Base-by-base conservation (phyloP, 2,797 vertebrate species). In the Orientallactaga sibirica region DNA sequence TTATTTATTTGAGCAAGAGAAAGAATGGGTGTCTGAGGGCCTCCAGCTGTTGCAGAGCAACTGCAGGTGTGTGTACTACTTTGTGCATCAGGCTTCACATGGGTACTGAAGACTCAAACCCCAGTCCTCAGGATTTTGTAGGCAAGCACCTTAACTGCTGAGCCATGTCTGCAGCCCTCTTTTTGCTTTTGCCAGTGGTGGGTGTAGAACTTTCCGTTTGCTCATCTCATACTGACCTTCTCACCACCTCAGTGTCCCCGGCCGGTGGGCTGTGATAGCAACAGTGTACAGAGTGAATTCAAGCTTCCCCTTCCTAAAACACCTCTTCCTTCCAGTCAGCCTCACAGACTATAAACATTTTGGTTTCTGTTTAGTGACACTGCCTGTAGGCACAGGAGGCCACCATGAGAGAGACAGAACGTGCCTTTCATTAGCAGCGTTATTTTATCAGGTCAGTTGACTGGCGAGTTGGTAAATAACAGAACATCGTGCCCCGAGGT, bases 391-490 rank as follows among this genome's bases (percentile, higher is more conserved):
- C 76, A 68, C 61, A 85, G 82, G 79, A 80, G 22, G 33, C 74
- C 74, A 20, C 64, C 12, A 1, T 0, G 1, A 12, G 12, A 48
- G 20, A 43, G 33, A 37, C 52, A 27, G 74, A 27, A 27, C 55
- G 80, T 3, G 7, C 16, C 58, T 84, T 89, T 58, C 55, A 3
- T 79, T n/a, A 78, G 8, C 64, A 14, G 6, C 41, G 2, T 61
- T 29, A 77, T 89, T 66, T 80, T 76, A 29, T 70, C 76, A 68
- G 58, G n/a, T 71, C 67, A 29, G 0, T 82, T 88, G 71, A 85
- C n/a, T 48, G 43, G 33, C 29, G 29, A 14, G 24, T 18, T 24
- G 41, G 25, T 48, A 41, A 61, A 48, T 29, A 74, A 48, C 22
- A 33, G 27, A 82, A 76, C 71, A 52, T 58, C 8, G 12, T 5